Evolutionary conservation across 1,140 invertebrate genomes (phyloP).

Genomic region (Lasioglossum albipes): DNA sequence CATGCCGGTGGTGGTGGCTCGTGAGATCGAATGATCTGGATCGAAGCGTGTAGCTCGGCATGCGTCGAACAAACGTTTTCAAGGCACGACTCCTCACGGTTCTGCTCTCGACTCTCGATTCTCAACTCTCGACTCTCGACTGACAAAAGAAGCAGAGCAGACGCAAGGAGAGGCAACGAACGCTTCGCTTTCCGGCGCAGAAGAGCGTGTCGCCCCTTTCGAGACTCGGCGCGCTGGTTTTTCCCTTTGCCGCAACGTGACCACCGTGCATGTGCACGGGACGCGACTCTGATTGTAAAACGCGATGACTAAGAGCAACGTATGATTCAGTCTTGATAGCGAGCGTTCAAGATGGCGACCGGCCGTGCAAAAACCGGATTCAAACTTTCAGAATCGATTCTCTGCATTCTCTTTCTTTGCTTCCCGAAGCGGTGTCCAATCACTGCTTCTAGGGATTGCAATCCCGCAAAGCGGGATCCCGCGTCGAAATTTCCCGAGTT

Average conservation of each 20-base stretch:
- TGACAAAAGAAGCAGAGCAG: conserved; percentile 48
- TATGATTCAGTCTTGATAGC: conserved; percentile 46
- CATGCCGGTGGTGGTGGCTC: neutral
- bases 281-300: conserved; percentile 37
- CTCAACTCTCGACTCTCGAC: neutral
- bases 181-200: conserved; percentile 76
- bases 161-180: conserved; percentile 36
- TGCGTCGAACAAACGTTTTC: conserved; percentile 1
- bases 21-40: conserved; percentile 9
- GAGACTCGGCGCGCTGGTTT: conserved; percentile 39
- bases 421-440: conserved; percentile 15
- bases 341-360: conserved; percentile 31
- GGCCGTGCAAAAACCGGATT: conserved; percentile 34
- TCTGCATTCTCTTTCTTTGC: conserved; percentile 9
- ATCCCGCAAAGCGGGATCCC: too few species aligned
- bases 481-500: too few species aligned
- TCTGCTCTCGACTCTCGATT: neutral
- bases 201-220: conserved; percentile 73
- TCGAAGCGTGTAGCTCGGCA: neutral
- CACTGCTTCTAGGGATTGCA: too few species aligned
- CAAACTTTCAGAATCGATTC: conserved; percentile 37
- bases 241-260: conserved; percentile 42
- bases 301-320: conserved; percentile 38
- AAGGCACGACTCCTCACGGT: neutral
- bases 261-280: conserved; percentile 31